Percentiles rank a stretch among this genome's conserved stretches.
Evolutionary conservation across 2,888 invertebrate species (phyloP).

Genomic region (Plebejus anna): DNA sequence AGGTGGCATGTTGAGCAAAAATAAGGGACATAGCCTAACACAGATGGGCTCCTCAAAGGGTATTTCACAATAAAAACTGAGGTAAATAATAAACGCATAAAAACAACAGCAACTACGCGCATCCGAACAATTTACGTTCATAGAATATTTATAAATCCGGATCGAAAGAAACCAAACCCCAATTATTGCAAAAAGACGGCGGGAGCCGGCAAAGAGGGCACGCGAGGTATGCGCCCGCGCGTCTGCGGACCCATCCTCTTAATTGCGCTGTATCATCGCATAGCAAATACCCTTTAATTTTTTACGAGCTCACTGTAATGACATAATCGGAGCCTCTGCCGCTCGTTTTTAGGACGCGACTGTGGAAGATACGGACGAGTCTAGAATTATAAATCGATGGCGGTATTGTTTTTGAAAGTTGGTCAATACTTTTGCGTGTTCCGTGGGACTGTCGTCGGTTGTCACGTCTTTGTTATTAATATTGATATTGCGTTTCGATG

Average conservation of each 20-base stretch:
- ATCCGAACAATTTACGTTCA: conserved; percentile 15
- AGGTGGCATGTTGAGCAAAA: no score
- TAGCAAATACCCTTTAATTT: conserved; percentile 72
- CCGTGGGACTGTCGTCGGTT: neutral
- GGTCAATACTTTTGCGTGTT: conserved; percentile 21
- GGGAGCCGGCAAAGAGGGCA: conserved; percentile 42
- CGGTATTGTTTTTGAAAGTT: conserved; percentile 37
- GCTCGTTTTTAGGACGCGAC: conserved; percentile 12
- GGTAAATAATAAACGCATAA: neutral
- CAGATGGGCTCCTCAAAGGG: no score
- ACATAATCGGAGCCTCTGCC: conserved; percentile 67
- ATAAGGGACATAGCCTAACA: no score
- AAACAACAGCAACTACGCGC: neutral
- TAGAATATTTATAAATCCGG: conserved; percentile 17
- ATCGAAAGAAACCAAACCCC: conserved; percentile 32
- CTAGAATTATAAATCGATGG: conserved; percentile 15
- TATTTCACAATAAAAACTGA: neutral
- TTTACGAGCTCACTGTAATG: conserved; percentile 61
- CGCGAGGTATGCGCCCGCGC: conserved; percentile 44
- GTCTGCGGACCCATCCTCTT: conserved; percentile 50
- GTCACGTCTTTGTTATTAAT: neutral
- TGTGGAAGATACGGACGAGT: conserved; percentile 16
- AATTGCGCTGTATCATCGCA: conserved; percentile 77
- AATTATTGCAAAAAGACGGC: conserved; percentile 41
- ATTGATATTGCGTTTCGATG: neutral